Evolutionary conservation across 2,888 invertebrate genomes (phyloP), one percentile per base, ranked within the genome.

Genomic region (Drosophila neotestacea): DNA sequence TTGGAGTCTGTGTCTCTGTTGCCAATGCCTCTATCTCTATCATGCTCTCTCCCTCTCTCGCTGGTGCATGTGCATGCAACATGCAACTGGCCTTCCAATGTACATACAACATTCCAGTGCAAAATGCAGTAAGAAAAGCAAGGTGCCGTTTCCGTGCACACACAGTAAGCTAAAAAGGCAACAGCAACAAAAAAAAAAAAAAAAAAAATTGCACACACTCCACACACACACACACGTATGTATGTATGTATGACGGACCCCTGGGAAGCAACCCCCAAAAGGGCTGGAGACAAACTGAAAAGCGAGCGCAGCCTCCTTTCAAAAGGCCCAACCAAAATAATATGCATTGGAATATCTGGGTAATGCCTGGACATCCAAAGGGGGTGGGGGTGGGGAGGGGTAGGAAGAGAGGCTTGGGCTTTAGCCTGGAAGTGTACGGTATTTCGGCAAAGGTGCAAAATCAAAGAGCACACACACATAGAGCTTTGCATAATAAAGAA

Each of bases 61-160:
- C n/a, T 39, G 52, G 36, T 46, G 66, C 66, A 66, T 52, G 39
- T 52, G 36, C 47, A 46, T 75, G 81, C 81, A 83, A 81, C 73
- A 84, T 77, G 84, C 84, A 80, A 83, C 87, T 84, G 77, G 81
- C 77, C 67, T 63, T 77, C 77, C 77, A 77, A 56, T 60, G 55
- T 41, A 55, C 44, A 64, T 46, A 70, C 50, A 52, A 46, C 58
- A 58, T 77, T 75, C 77, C 75, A 71, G 70, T 76, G 46, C 55
- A 51, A 60, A 74, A 52, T 60, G 73, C 76, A 73, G 63, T 50
- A 69, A 75, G 59, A 63, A 62, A 74, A 55, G 75, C 75, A 75
- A 74, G 75, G 75, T 73, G 75, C 63, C 63, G 62, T 58, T 74
- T 56, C 62, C 61, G 74, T 66, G 52, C 38, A 34, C 60, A 50